These are phyloP conservation scores for Bombyx mandarina DNA, from an alignment of 1,140 invertebrate species.

Conservation along the genomic window DNA sequence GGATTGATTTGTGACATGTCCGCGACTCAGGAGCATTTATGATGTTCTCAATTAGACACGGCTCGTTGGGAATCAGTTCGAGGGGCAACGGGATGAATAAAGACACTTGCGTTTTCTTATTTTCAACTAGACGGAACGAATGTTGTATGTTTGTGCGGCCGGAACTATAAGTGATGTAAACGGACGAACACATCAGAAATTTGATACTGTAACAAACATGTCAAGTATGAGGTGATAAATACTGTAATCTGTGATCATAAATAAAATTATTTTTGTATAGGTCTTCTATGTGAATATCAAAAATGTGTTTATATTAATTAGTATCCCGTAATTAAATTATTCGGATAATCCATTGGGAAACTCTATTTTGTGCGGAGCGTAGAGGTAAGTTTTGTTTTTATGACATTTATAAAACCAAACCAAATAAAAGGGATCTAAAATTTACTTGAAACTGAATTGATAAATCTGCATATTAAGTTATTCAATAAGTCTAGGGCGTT, in stretches of 20 bases:
- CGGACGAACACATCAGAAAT: conserved; percentile 27
- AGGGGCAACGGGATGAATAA: conserved; percentile 58
- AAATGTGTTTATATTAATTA: too few species aligned
- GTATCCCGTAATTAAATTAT: too few species aligned
- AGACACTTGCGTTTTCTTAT: conserved; percentile 46
- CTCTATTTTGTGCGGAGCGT: too few species aligned
- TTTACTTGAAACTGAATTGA: too few species aligned
- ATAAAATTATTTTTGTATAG: conserved; percentile 6
- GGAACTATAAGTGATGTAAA: conserved; percentile 39
- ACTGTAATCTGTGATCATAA: conserved; percentile 10
- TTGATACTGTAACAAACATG: conserved; percentile 40
- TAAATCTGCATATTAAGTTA: too few species aligned
- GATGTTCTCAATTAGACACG: conserved; percentile 62
- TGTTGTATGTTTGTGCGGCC: conserved; percentile 23
- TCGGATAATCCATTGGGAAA: too few species aligned
- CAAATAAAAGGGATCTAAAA: too few species aligned
- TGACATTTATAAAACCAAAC: too few species aligned
- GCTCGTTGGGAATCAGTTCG: conserved; percentile 44
- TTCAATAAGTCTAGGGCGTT: too few species aligned
- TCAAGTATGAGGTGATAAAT: conserved; percentile 50
- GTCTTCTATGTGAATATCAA: not conserved
- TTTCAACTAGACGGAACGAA: conserved; percentile 37
- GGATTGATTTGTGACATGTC: conserved; percentile 57
- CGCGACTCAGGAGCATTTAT: conserved; percentile 38
- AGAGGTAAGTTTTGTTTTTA: too few species aligned